Percentiles rank a stretch among this genome's conserved stretches.
Evolutionary conservation across 2,113 vertebrate genomes (phyloP).

Genomic region (Chaetura pelagica): DNA sequence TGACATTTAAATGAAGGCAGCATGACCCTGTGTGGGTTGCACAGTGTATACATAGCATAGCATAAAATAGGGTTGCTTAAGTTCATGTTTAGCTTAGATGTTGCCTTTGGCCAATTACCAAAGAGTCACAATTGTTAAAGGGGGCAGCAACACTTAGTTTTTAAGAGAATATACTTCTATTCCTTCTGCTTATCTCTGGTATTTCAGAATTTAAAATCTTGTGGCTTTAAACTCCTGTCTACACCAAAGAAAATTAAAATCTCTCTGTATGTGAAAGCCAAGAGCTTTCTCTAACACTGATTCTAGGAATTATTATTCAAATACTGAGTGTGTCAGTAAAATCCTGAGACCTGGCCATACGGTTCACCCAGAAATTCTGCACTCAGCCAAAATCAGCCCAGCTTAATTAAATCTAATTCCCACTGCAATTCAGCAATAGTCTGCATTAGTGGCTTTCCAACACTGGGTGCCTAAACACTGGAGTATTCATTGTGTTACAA

Average conservation of each 20-base stretch:
- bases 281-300: neutral
- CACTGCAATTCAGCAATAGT: neutral
- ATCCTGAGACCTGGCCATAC: neutral
- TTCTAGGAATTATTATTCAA: neutral
- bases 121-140: neutral
- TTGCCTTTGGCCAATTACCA: neutral
- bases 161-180: neutral
- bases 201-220: neutral
- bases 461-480: neutral
- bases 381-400: neutral
- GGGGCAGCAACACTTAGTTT: neutral
- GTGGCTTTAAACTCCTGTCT: neutral
- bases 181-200: neutral
- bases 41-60: accelerated
- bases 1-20: neutral
- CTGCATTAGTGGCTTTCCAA: neutral
- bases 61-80: neutral
- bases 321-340: neutral
- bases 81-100: neutral
- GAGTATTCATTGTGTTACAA: neutral
- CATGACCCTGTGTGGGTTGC: too few relatives aligned
- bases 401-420: neutral
- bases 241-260: neutral
- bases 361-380: neutral
- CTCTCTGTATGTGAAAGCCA: neutral